Conservation (phyloP, 2,113 vertebrate genomes). For the Prionailurus viverrinus region DNA sequence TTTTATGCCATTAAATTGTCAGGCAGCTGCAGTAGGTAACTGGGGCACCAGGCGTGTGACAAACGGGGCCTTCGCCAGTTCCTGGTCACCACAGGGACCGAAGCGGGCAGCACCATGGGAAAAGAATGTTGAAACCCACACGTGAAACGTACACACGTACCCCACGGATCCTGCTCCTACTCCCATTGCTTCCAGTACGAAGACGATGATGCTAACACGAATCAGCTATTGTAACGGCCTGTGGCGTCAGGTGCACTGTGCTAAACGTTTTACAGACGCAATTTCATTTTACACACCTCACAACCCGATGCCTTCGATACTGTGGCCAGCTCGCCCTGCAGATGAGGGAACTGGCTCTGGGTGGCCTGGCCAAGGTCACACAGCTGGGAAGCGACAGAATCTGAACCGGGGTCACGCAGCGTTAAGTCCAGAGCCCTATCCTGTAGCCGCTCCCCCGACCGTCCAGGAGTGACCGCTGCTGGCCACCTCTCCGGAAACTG, state of each 20-base stretch:
- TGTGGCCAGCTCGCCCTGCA: accelerated
- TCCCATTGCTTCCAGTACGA: accelerated
- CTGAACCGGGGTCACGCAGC: too few species aligned
- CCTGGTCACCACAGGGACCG: neutral
- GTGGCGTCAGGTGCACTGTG: accelerated
- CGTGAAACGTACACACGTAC: accelerated
- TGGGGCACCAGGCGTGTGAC: accelerated
- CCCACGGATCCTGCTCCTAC: accelerated
- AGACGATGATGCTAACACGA: accelerated
- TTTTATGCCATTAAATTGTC: accelerated
- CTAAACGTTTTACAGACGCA: accelerated
- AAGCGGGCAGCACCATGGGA: neutral
- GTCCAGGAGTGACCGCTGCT: accelerated
- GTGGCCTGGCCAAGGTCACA: neutral
- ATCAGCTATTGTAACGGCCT: neutral
- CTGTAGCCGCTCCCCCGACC: accelerated
- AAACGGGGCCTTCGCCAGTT: accelerated
- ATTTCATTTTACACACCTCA: accelerated
- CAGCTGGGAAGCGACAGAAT: neutral
- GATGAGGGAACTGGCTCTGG: neutral
- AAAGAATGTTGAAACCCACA: neutral
- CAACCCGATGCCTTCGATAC: accelerated
- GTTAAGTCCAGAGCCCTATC: neutral
- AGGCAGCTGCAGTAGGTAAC: neutral
- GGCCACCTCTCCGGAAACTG: neutral